Percentiles rank a stretch among this genome's conserved stretches.
phyloP scores from a whole-genome alignment of 2,888 invertebrate genomes.

The Caenorhabditis macrosperma region DNA sequence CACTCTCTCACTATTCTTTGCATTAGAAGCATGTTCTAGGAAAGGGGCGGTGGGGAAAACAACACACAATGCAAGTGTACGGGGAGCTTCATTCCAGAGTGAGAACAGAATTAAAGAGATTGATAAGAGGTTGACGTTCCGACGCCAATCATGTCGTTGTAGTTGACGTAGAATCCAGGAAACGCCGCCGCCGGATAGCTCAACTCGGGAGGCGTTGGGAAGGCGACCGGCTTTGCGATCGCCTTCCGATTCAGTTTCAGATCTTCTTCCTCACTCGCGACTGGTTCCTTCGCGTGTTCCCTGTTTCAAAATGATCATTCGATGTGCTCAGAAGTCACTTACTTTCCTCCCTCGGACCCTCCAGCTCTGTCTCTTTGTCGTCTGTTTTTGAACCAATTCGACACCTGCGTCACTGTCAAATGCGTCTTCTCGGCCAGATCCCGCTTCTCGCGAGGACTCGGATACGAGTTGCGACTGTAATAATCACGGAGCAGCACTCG shows the following conservation, averaged over 20 bases:
- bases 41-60: conserved; percentile 1
- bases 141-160: conserved; percentile 54
- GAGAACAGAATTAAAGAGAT: conserved; percentile 20
- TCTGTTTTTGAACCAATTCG: conserved; percentile 91
- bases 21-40: conserved; percentile 22
- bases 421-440: conserved; percentile 84
- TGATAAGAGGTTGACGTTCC: conserved; percentile 31
- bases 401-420: conserved; percentile 69
- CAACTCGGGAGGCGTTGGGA: conserved; percentile 23
- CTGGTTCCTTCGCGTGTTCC: conserved; percentile 22
- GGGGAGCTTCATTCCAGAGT: not conserved
- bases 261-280: conserved; percentile 51
- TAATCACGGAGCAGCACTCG: conserved; percentile 89
- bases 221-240: not conserved
- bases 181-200: conserved; percentile 27
- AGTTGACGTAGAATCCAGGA: conserved; percentile 52
- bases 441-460: conserved; percentile 94
- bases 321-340: conserved; percentile 80
- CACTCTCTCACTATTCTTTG: conserved; percentile 20
- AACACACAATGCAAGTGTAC: not conserved
- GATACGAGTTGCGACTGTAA: conserved; percentile 89
- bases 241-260: conserved; percentile 44
- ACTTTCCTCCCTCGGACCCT: conserved; percentile 90
- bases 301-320: not conserved
- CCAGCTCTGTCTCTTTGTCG: conserved; percentile 94